Base-by-base conservation (phyloP, 2,797 vertebrate genomes). In the Arrhamphus sclerolepis region DNA sequence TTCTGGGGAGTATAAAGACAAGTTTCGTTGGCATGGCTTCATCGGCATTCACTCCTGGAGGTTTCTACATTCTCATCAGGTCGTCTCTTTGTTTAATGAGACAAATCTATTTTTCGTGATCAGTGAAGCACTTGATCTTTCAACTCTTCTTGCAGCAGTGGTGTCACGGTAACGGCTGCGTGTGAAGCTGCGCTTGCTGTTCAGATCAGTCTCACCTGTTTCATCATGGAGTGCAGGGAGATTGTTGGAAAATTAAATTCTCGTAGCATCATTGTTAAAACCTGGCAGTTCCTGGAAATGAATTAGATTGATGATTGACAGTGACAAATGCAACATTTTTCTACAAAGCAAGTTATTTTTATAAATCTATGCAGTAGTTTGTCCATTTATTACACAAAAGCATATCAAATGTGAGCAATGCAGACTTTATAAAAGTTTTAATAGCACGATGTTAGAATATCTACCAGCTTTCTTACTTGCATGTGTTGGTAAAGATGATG, bases 161-260 rank as follows among this genome's bases (percentile, higher is more conserved):
- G 14, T 21, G 17, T 51, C 8, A 22, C 1, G 7, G 31, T 38
- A 38, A 38, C 34, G 5, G 31, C 11, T 34, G 13, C 9, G 1
- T 2, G 31, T 10, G 2, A 41, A 29, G n/a, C 48, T 6, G 46
- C 24, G 9, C 13, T n/a, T 4, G 20, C 31, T 47, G 20, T 46
- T 58, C 38, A 24, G 7, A 31, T 6, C 17, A 13, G 1, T 21
- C 61, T 73, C 73, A 96, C 98, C 95, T 99, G 98, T 44, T 98
- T 98, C 98, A 99, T 97, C 96, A 96, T 97, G 34, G 98, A 99
- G 60, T 99, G 98, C 56, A 99, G 90, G 0, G 93, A 94, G 46
- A 98, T 92, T 0, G 95, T 89, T 1, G 95, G 96, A 46, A 99
- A 99, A 59, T 13, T 92, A 81, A 93, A 97, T 19, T 89, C 89